Conservation (phyloP, 2,797 vertebrate species). For the Mormyrus hasselquistii region DNA sequence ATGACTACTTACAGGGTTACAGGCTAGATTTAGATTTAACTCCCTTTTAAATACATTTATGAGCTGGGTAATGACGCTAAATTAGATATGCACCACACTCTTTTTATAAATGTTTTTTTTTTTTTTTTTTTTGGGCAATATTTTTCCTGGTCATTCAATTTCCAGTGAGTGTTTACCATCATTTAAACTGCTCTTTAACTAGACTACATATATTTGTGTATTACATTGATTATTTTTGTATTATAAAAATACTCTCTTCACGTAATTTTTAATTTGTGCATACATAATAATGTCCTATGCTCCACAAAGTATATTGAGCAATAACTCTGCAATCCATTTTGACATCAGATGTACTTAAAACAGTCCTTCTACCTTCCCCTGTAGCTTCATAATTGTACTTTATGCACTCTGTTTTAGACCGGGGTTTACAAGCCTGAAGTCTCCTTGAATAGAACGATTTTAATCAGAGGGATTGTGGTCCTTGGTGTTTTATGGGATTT, state of each 20-base stretch:
- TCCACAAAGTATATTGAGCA: background rate
- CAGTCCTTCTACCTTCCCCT: background rate
- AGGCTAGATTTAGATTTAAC: background rate
- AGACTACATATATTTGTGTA: background rate
- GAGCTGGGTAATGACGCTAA: background rate
- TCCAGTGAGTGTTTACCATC: background rate
- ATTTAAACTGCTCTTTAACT: background rate
- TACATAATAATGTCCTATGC: background rate
- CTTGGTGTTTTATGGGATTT: background rate
- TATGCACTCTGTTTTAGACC: background rate
- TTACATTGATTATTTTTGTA: background rate
- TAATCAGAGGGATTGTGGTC: background rate
- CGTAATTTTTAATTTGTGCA: background rate
- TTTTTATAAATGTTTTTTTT: background rate
- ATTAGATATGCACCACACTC: background rate
- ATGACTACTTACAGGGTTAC: background rate
- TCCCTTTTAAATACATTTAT: background rate
- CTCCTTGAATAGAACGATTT: background rate
- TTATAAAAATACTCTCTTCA: background rate
- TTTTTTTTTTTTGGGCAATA: background rate
- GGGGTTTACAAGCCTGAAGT: background rate
- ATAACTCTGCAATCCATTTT: background rate
- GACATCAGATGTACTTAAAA: background rate
- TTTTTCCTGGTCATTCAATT: background rate
- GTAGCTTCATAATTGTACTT: background rate